Evolutionary conservation across 2,797 vertebrate species (phyloP).

Genomic region (Syngnathus rostellatus): DNA sequence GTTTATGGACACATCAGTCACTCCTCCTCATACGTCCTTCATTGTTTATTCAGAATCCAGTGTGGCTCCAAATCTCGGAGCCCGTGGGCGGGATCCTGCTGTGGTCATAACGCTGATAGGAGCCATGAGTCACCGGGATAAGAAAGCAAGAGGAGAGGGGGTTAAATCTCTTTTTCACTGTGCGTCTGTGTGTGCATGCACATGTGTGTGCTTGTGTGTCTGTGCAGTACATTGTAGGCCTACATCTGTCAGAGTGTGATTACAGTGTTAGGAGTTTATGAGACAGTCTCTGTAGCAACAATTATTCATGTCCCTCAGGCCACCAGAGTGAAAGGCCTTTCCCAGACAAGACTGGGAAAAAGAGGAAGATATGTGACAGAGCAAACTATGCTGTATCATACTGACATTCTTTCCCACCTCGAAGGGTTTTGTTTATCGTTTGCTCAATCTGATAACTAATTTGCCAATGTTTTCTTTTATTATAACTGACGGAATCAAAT

Average conservation of each 20-base stretch:
- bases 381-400: slow-evolving; percentile 38
- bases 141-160: slow-evolving; percentile 24
- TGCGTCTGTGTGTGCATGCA: slow-evolving; percentile 13
- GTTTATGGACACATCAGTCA: slow-evolving; percentile 27
- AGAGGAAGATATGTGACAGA: slow-evolving; percentile 43
- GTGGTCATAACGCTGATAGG: slow-evolving; percentile 51
- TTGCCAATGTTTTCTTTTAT: slow-evolving; percentile 33
- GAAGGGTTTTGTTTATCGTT: slow-evolving; percentile 30
- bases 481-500: slow-evolving; percentile 13
- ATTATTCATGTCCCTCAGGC: slow-evolving; percentile 58
- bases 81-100: slow-evolving; percentile 56
- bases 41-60: slow-evolving; percentile 48
- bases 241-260: slow-evolving; percentile 59
- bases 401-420: slow-evolving; percentile 26
- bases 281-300: slow-evolving; percentile 60
- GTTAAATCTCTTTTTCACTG: slow-evolving; percentile 30
- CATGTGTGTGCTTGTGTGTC: slow-evolving; percentile 6
- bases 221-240: slow-evolving; percentile 30
- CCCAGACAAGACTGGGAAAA: slow-evolving; percentile 47
- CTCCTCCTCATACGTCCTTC: slow-evolving; percentile 34
- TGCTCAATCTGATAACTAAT: slow-evolving; percentile 22
- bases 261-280: slow-evolving; percentile 54
- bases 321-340: slow-evolving; percentile 52
- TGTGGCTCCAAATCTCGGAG: slow-evolving; percentile 37
- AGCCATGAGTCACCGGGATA: slow-evolving; percentile 48